Evolutionary conservation across 2,113 vertebrate genomes (phyloP), one percentile per base, ranked within the genome.

Genomic region (Bos indicus): DNA sequence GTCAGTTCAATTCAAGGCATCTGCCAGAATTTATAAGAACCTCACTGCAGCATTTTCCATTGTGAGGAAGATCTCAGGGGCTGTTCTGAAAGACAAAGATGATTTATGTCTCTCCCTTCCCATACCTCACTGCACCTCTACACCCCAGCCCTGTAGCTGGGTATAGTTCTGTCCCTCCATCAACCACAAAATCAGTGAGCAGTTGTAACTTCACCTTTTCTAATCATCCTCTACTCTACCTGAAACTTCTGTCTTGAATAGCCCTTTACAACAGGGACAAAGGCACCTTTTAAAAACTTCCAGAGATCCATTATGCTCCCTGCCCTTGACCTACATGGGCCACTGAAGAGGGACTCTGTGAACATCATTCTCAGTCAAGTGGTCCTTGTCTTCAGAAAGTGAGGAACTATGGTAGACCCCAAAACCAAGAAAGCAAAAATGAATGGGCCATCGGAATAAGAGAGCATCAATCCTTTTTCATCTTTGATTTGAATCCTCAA

Each of bases 141-240:
- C 3, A 23, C 13, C 19, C 23, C 1, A 0, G 48, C 26, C 54
- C 8, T 7, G 30, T 82, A 43, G 7, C 11, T n/a, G n/a, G 25
- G 19, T 19, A 10, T 81, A 71, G n/a, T 57, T 25, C 8, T 71
- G 19, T 83, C 40, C 7, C 52, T 48, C 16, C 60, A 36, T 23
- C 71, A 80, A 36, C 30, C 30, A 59, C 51, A 83, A 23, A 19
- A 28, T 71, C 33, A 10, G 25, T 33, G 6, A 33, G 40, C 17
- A 40, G 87, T 33, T 71, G 26, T 71, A 67, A 82, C 36, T 59
- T 83, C 87, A 51, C 78, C 62, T 60, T 83, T 67, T 40, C 12
- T 17, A 59, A 33, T 25, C 33, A 84, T 17, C 36, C 51, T 80
- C 33, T 11, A 12, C 30, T 17, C 52, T 40, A 71, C 30, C 48